A percentile compares a stretch with the other conserved stretches of the same genome.
Evolutionary conservation across 30 jellyfish, hydroid and myxozoan species (phyloP).

Genomic region (Clytia hemisphaerica): DNA sequence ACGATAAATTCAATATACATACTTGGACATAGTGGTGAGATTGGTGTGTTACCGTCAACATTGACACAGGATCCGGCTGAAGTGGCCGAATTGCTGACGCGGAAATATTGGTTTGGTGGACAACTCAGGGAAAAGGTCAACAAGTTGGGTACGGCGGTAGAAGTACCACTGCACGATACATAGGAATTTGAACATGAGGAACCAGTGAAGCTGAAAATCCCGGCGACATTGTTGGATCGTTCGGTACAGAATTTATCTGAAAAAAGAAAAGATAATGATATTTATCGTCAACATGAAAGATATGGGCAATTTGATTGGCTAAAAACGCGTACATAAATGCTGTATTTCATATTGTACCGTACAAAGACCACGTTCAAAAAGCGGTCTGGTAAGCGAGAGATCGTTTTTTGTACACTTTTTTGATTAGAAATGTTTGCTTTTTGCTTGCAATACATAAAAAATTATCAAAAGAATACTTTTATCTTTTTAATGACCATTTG

Average conservation of each 20-base stretch:
- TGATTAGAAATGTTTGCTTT: no score
- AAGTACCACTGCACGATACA: slow-evolving; percentile 1
- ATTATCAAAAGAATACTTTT: no score
- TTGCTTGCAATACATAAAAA: no score
- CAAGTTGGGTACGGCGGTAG: neutral
- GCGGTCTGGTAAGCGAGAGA: no score
- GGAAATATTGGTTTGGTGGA: neutral
- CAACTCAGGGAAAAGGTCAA: neutral
- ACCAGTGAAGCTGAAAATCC: neutral
- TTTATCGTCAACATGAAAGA: no score
- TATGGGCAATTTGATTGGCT: no score
- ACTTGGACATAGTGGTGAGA: neutral
- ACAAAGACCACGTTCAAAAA: no score
- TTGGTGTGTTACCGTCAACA: neutral
- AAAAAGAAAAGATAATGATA: neutral
- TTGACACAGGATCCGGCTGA: slow-evolving; percentile 1
- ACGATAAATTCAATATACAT: neutral
- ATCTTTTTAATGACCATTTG: no score
- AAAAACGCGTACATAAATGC: no score
- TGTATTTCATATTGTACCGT: no score
- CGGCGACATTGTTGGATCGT: neutral
- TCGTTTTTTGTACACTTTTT: no score
- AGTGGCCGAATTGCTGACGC: neutral
- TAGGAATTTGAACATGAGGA: neutral
- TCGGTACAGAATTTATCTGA: slow-evolving; percentile 11